A percentile compares a stretch with the other conserved stretches of the same genome.
These are phyloP conservation scores for Garrulus glandarius DNA, from an alignment of 2,797 vertebrate genomes.

Conservation along the genomic window DNA sequence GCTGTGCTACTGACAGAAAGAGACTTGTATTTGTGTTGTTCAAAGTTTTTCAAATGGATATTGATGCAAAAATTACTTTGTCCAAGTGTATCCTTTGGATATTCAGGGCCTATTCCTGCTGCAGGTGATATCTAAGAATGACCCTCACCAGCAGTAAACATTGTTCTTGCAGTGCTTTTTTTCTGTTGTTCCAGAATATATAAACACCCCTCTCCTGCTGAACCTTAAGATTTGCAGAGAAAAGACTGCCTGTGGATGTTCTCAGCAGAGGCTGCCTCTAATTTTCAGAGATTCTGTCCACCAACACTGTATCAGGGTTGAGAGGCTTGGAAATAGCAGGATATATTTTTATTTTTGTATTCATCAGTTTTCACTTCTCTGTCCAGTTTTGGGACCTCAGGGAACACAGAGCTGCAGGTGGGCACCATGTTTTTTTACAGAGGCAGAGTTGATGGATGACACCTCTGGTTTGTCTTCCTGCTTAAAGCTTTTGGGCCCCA, in stretches of 20 bases:
- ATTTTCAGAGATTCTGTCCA: neutral
- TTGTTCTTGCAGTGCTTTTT: neutral
- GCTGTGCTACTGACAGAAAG: neutral
- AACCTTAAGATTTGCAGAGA: neutral
- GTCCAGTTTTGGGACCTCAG: neutral
- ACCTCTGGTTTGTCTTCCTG: neutral
- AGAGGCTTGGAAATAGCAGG: neutral
- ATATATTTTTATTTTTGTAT: neutral
- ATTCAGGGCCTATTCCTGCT: neutral
- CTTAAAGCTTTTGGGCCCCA: neutral
- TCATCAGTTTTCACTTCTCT: neutral
- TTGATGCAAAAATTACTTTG: neutral
- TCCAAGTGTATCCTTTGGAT: neutral
- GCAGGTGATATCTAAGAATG: neutral
- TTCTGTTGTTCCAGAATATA: neutral
- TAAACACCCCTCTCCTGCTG: neutral
- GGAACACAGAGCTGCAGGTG: neutral
- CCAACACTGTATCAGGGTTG: neutral
- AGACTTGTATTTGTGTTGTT: neutral
- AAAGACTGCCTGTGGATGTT: neutral
- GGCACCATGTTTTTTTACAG: neutral
- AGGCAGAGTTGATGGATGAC: neutral
- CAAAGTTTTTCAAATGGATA: neutral
- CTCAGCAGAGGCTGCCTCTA: neutral
- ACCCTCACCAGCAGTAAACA: neutral